A percentile compares a stretch with the other conserved stretches of the same genome.
phyloP scores from a whole-genome alignment of 2,113 vertebrate genomes.

The Heterochromis multidens region DNA sequence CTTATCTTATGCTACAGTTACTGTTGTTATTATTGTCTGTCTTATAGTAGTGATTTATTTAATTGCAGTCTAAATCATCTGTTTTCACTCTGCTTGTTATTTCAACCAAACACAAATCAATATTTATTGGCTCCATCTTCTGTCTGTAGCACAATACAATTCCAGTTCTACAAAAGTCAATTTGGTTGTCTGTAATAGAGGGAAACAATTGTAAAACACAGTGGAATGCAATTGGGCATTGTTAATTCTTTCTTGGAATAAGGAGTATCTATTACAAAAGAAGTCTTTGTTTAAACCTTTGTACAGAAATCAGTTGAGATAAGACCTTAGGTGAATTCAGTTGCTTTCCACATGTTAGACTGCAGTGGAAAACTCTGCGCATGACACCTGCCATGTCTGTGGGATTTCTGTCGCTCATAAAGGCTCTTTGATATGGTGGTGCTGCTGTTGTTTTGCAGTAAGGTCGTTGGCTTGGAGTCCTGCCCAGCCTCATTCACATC shows the following conservation, averaged over 20 bases:
- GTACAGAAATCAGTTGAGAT: neutral
- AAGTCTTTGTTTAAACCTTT: neutral
- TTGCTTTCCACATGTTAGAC: neutral
- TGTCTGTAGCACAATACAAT: neutral
- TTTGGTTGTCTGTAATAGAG: neutral
- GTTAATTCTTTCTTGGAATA: neutral
- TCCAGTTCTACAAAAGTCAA: neutral
- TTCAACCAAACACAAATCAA: neutral
- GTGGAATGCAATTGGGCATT: neutral
- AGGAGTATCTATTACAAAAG: no score
- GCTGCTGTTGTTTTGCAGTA: conserved; percentile 13
- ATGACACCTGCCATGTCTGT: conserved; percentile 24
- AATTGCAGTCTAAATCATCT: neutral
- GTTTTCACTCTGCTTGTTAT: neutral
- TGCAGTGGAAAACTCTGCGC: conserved; percentile 7
- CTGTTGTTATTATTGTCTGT: neutral
- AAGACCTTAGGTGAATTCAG: neutral
- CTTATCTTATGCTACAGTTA: neutral
- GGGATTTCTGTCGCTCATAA: neutral
- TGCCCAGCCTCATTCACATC: conserved; percentile 8
- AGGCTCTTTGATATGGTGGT: neutral
- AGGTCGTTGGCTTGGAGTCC: conserved; percentile 37
- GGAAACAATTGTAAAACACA: neutral
- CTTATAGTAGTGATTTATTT: neutral
- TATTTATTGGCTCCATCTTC: neutral